Base-by-base conservation (phyloP, 2,113 vertebrate genomes). In the Bostrychus sinensis region DNA sequence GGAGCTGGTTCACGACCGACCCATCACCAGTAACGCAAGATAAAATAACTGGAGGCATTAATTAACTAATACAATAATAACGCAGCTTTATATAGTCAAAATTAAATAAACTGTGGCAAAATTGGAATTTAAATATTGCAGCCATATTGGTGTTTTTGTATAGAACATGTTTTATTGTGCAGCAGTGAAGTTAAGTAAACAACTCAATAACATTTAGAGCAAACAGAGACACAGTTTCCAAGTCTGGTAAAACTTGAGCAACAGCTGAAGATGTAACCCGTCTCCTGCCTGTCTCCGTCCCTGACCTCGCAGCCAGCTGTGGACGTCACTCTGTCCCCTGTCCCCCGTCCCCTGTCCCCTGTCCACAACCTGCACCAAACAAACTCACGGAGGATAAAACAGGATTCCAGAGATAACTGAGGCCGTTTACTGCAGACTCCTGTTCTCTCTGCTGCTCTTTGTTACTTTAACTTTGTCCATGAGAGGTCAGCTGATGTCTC, bases 261-360 rank as follows among this genome's bases (percentile, higher is more conserved):
- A 82, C 84, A 88, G 86, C 82, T 88, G 84, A 84, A 80, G 84
- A 88, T 75, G 80, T 78, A 56, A 71, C 72, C 55, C 69, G 78
- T 82, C 83, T 86, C 83, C 81, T 59, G 61, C 62, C 66, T 71
- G 74, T 85, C 83, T 78, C 58, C 46, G 12, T 0, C 16, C 58
- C 59, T 66, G 83, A 78, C 81, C 80, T 82, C 57, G 58, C 53
- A 62, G 69, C 77, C 86, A 88, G 86, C 86, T 88, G 83, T 77
- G 72, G 73, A 78, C 58, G 26, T 77, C 71, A 69, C 65, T 85
- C 69, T 62, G 11, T 42, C 20, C 61, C 26, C 37, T 32, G 19
- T 56, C 45, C 60, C n/a, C n/a, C n/a, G n/a, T n/a, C n/a, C n/a
- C n/a, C n/a, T n/a, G n/a, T n/a, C n/a, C n/a, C n/a, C n/a, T n/a